Conservation (phyloP, 2,113 vertebrate genomes). For the Erythrocercus mccallii region DNA sequence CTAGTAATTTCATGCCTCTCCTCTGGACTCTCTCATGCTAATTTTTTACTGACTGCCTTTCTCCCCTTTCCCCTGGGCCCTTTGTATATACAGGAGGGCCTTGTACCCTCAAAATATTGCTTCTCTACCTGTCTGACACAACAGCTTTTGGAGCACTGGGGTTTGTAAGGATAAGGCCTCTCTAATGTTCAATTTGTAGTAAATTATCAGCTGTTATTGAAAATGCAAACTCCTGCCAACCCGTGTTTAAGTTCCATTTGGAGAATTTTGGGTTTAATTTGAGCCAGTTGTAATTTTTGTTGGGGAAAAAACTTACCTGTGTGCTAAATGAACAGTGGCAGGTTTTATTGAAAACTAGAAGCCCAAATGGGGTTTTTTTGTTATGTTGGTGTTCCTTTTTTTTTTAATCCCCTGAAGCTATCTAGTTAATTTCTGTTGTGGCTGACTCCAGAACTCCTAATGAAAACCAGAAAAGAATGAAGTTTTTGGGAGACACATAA, state of each 20-base stretch:
- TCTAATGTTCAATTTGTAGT: background rate
- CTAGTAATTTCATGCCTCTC: background rate
- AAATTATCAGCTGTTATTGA: background rate
- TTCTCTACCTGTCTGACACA: background rate
- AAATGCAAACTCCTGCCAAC: background rate
- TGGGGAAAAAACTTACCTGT: background rate
- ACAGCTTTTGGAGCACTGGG: background rate
- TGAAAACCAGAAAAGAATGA: conserved; percentile 25
- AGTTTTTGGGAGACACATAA: conserved; percentile 20
- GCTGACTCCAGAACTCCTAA: background rate
- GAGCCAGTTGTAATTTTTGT: background rate
- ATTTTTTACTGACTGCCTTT: background rate
- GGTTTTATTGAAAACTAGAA: background rate
- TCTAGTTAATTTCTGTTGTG: background rate
- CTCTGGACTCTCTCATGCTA: background rate
- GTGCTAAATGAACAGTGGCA: background rate
- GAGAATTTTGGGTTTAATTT: background rate
- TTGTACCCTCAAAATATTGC: background rate
- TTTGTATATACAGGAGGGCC: background rate
- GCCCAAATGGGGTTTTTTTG: background rate
- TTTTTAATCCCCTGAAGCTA: background rate
- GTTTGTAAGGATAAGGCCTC: background rate
- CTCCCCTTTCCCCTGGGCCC: background rate
- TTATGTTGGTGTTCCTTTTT: background rate
- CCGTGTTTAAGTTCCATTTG: background rate